Base-by-base conservation (phyloP, 2,113 vertebrate species). In the Colius striatus region DNA sequence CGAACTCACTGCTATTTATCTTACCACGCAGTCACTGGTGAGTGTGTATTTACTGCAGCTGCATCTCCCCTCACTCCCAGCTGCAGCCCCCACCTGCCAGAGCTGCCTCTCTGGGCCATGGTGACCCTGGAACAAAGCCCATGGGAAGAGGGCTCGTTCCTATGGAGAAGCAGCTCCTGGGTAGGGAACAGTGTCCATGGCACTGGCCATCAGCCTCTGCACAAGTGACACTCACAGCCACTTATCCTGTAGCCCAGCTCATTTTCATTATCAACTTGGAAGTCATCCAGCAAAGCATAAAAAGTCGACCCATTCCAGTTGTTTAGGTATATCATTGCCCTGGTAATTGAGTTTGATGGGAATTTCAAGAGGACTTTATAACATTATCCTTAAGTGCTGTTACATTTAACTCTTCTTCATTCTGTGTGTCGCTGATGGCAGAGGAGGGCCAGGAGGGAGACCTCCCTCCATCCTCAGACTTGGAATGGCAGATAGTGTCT, bases 321-420 rank as follows among this genome's bases (percentile, higher is more conserved):
- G 92, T 93, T 93, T 88, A 72, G 92, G 85, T 93, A 48, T 75
- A 89, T 93, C 80, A 61, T 88, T 84, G 92, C 85, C 88, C 88
- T 57, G 90, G 85, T 96, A 94, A 96, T 96, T 94, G 93, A 88
- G 88, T 72, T 95, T 27, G 92, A 95, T 95, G 94, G 85, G 90
- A 60, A 90, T 95, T 96, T 96, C 90, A 94, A 96, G 90, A 96
- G 90, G 85, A 65, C 66, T 92, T 92, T 84, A 50, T 12, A 55
- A 27, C 75, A 68, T 92, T 90, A 83, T 86, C 87, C 45, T 80
- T 57, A 93, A 93, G 90, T 78, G 93, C 85, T 75, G 68, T 65
- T 86, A 30, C 0, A 0, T 83, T 94, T 85, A 51, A 86, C 60
- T 63, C 91, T 70, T 85, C 87, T 67, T 66, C 67, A 1, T 70